A percentile compares a stretch with the other conserved stretches of the same genome.
These are phyloP conservation scores for Rhynchomys soricoides DNA, from an alignment of 2,113 vertebrate genomes.

Conservation along the genomic window DNA sequence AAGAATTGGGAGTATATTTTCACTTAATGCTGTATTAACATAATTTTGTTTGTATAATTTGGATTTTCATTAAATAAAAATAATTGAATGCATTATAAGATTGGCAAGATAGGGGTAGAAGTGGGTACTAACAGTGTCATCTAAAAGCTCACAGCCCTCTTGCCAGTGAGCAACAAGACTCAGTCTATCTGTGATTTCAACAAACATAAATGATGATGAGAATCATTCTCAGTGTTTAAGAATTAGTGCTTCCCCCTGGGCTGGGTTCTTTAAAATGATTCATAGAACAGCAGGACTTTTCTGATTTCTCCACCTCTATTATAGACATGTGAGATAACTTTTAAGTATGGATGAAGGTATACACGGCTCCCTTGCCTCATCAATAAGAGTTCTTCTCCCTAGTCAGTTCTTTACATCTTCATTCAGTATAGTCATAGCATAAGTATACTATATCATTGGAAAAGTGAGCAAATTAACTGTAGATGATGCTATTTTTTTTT, in stretches of 20 bases:
- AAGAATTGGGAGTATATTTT: constrained; percentile 70
- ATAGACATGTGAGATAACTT: background rate
- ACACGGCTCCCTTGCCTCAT: background rate
- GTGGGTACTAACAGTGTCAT: background rate
- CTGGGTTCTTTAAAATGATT: accelerated
- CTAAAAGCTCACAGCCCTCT: background rate
- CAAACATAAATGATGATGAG: background rate
- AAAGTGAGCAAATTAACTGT: background rate
- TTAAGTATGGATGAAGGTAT: background rate
- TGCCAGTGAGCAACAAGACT: background rate
- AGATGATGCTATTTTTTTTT: background rate
- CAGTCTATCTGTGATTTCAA: background rate
- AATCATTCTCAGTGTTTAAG: background rate
- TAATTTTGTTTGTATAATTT: constrained; percentile 76
- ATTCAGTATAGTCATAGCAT: background rate
- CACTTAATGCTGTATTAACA: constrained; percentile 67
- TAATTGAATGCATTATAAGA: constrained; percentile 62
- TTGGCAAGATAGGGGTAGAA: background rate
- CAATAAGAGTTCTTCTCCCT: background rate
- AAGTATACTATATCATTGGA: background rate
- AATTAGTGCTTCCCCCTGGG: background rate
- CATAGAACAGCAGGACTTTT: background rate
- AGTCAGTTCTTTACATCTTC: background rate
- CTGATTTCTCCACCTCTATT: background rate
- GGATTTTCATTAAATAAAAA: constrained; percentile 66